phyloP scores from a whole-genome alignment of 2,888 invertebrate genomes.

The Drosophila silvestris region DNA sequence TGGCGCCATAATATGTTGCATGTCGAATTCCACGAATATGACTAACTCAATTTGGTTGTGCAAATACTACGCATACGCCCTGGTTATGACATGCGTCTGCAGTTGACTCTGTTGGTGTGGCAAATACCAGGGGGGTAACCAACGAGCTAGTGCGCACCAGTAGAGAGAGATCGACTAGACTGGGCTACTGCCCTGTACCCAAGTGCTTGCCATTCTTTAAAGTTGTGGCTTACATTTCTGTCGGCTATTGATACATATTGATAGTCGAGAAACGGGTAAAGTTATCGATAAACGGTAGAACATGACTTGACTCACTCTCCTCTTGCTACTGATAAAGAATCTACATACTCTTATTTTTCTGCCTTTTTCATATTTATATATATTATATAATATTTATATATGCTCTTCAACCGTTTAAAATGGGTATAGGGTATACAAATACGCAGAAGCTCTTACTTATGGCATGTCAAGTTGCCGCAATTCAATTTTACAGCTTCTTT shows the following conservation, averaged over 20 bases:
- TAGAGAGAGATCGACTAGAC: neutral
- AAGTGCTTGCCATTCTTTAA: neutral
- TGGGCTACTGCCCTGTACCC: neutral
- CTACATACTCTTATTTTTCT: neutral
- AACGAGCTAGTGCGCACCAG: neutral
- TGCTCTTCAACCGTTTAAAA: neutral
- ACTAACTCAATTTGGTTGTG: constrained; percentile 17
- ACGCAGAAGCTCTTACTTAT: neutral
- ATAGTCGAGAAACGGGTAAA: neutral
- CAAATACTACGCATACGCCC: constrained; percentile 53
- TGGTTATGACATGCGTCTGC: constrained; percentile 5
- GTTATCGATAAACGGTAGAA: neutral
- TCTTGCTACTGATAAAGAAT: neutral
- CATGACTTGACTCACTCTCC: neutral
- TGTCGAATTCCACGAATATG: constrained; percentile 19
- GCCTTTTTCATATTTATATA: neutral
- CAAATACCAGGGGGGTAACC: neutral
- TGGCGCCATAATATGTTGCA: constrained; percentile 42
- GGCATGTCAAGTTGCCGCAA: constrained; percentile 22
- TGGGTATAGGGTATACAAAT: neutral
- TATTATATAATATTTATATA: neutral
- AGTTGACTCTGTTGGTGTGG: neutral
- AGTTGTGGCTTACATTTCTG: neutral
- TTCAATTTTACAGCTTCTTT: constrained; percentile 36
- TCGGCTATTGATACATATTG: neutral